Evolutionary conservation across 2,113 vertebrate species (phyloP).

Genomic region (Xyrauchen texanus): DNA sequence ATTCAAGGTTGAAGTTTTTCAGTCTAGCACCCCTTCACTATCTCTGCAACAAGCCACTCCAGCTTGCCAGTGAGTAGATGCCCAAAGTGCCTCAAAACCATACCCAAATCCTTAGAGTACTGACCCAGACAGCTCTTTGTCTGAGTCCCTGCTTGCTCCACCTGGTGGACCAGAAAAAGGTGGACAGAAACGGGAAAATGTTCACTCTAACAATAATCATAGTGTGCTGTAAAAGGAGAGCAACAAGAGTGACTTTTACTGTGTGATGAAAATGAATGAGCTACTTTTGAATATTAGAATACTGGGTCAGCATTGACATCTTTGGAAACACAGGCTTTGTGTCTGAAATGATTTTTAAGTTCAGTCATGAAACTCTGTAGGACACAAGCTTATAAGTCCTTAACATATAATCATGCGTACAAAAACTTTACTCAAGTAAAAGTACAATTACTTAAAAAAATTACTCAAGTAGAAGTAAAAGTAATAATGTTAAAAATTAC

Average conservation of each 20-base stretch:
- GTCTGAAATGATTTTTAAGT: too few relatives aligned
- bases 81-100: constrained; percentile 61
- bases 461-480: too few relatives aligned
- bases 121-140: constrained; percentile 60
- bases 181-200: neutral
- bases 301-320: neutral
- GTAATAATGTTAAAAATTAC: too few relatives aligned
- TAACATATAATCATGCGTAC: too few relatives aligned
- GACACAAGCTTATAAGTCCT: too few relatives aligned
- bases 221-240: neutral
- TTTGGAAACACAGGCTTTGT: neutral
- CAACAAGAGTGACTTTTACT: neutral
- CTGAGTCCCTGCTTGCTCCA: constrained; percentile 58
- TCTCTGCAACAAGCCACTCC: constrained; percentile 62
- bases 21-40: constrained; percentile 59
- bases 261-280: neutral
- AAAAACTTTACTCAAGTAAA: too few relatives aligned
- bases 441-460: too few relatives aligned
- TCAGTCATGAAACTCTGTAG: too few relatives aligned
- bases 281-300: neutral
- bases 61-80: constrained; percentile 66
- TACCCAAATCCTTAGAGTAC: constrained; percentile 56
- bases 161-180: constrained; percentile 52
- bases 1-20: constrained; percentile 39
- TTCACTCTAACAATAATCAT: neutral